Evolutionary conservation across 1,140 invertebrate genomes (phyloP), one percentile per base, ranked within the genome.

Genomic region (Drosophila kanapiae): DNA sequence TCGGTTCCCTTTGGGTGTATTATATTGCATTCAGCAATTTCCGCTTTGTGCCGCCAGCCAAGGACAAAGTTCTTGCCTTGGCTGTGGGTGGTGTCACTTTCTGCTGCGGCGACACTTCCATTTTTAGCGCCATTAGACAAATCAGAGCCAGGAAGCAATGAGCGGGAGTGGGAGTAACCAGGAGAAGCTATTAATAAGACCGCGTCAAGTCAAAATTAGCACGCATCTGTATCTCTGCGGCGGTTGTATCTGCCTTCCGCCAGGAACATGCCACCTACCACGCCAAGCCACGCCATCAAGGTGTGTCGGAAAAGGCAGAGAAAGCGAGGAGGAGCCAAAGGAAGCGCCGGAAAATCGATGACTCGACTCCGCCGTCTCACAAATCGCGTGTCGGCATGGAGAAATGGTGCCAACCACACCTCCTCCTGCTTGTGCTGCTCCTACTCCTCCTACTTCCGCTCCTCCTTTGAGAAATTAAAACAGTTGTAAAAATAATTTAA

Each of bases 311-410:
- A 27, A 7, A 29, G 31, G 51, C 14, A 27, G 61, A 1, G n/a
- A 31, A n/a, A 29, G 42, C 16, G 47, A 51, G 33, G 10, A 37
- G 14, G 23, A 37, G 63, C 23, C 10, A 23, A 49, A 42, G 37
- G 57, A 67, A 61, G 70, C 31, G 8, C 35, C 10, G 45, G 49
- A 74, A 74, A 74, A 74, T 74, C 70, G 70, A 74, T 74, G 51
- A 18, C 49, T 65, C 45, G 35, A 40, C 45, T 72, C 53, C 31
- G 67, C 37, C 48, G 70, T 43, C 59, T 43, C 63, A 37, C 29
- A 49, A 77, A 61, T 80, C 67, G 82, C 82, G 78, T 84, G 81
- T 54, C 47, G 58, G 49, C 47, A 35, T 18, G 38, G 47, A 37
- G 53, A 49, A 64, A 78, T 58, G 49, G 79, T 67, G 53, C 53